Conservation (phyloP, 1,140 invertebrate species). For the Drosophila navojoa region DNA sequence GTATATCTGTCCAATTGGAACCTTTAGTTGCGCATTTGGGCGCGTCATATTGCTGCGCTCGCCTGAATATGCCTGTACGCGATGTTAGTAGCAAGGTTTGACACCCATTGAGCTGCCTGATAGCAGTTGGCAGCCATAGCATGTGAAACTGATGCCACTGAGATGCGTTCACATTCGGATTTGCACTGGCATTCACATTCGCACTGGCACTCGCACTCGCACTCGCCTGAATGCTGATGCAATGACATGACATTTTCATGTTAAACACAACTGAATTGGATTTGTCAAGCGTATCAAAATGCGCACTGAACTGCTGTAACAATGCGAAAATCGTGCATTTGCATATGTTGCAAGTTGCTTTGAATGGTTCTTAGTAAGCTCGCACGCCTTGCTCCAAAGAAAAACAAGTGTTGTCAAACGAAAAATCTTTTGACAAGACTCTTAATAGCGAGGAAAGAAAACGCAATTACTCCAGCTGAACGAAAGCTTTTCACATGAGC, state of each 20-base stretch:
- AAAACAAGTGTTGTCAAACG: neutral
- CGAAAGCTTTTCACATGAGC: too few relatives aligned
- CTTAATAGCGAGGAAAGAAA: neutral
- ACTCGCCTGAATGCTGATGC: slow-evolving; percentile 30
- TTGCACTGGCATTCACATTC: neutral
- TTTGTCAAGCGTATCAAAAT: slow-evolving; percentile 39
- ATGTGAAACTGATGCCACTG: slow-evolving; percentile 46
- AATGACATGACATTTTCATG: slow-evolving; percentile 42
- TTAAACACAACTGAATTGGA: slow-evolving; percentile 46
- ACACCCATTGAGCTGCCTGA: slow-evolving; percentile 67
- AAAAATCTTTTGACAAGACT: neutral
- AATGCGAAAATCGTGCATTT: slow-evolving; percentile 22
- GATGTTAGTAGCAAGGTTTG: slow-evolving; percentile 52
- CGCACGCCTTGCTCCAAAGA: too few relatives aligned
- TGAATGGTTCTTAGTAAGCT: slow-evolving; percentile 6
- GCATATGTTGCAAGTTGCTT: neutral
- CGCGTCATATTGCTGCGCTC: slow-evolving; percentile 2
- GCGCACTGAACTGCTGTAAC: slow-evolving; percentile 13
- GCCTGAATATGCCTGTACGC: neutral
- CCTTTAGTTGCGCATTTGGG: slow-evolving; percentile 54
- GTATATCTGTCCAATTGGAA: slow-evolving; percentile 44
- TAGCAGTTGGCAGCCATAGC: slow-evolving; percentile 49
- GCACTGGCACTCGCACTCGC: neutral
- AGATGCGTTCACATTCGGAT: slow-evolving; percentile 28
- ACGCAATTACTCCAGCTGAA: neutral